Conservation (phyloP, 1,140 invertebrate species). For the Leptinotarsa undecemlineata region DNA sequence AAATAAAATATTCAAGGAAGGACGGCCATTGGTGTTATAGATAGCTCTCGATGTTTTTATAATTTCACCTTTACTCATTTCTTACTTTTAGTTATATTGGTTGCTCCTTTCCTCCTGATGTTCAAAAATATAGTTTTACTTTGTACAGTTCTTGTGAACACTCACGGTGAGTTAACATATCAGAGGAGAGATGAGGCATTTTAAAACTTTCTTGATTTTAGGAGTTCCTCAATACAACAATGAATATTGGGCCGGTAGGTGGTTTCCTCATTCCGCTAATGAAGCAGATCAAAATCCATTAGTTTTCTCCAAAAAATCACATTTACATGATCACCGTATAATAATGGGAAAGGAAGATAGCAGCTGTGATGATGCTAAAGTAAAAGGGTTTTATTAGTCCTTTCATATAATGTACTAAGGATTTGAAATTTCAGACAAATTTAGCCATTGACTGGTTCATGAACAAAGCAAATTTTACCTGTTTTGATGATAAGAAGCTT, state of each 20-base stretch:
- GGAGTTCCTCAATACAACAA: conserved; percentile 32
- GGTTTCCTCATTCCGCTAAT: conserved; percentile 56
- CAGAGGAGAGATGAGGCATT: not conserved
- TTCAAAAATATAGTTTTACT: conserved; percentile 40
- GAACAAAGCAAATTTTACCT: conserved; percentile 68
- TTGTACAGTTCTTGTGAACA: conserved; percentile 33
- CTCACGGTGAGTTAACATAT: conserved; percentile 27
- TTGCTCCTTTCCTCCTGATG: conserved; percentile 38
- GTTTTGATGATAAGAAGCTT: conserved; percentile 59
- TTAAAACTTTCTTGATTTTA: conserved; percentile 9
- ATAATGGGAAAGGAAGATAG: conserved; percentile 62
- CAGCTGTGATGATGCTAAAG: conserved; percentile 73
- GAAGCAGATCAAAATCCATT: conserved; percentile 40
- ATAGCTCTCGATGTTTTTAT: conserved; percentile 1
- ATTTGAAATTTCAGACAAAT: conserved; percentile 62
- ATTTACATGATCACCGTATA: conserved; percentile 57
- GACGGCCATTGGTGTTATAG: no score
- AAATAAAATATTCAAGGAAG: not conserved
- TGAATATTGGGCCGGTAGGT: conserved; percentile 54
- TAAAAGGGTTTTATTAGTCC: conserved; percentile 47
- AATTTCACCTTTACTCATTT: conserved; percentile 16
- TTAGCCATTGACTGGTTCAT: conserved; percentile 73
- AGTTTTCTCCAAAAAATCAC: conserved; percentile 37
- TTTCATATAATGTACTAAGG: conserved; percentile 3
- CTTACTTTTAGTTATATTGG: conserved; percentile 19